phyloP scores from a whole-genome alignment of 2,797 vertebrate genomes.

The Percopsis omiscomaycus region DNA sequence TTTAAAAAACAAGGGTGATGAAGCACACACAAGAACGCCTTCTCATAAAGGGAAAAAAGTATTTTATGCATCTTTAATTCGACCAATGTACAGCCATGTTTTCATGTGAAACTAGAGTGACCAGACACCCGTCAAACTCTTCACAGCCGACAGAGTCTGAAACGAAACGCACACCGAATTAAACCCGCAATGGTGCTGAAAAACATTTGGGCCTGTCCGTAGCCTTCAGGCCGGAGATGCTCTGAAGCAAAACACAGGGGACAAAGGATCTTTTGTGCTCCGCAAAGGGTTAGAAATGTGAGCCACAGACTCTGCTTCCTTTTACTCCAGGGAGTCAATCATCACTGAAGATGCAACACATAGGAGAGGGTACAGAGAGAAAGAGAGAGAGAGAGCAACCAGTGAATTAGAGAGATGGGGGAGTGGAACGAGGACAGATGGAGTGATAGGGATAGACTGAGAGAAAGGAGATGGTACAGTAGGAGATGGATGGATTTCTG shows the following conservation, averaged over 20 bases:
- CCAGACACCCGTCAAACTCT: conserved; percentile 32
- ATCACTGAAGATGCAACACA: conserved; percentile 65
- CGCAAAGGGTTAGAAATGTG: conserved; percentile 74
- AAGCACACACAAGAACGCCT: neutral
- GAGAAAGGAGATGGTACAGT: conserved; percentile 10
- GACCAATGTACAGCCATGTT: conserved; percentile 17
- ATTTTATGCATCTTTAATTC: no score
- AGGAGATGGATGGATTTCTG: conserved; percentile 1
- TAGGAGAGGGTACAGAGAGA: conserved; percentile 10
- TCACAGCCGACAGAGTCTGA: conserved; percentile 39
- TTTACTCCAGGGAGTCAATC: conserved; percentile 78
- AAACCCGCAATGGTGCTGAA: conserved; percentile 72
- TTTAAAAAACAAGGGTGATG: neutral
- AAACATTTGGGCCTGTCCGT: conserved; percentile 67
- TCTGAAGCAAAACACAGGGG: conserved; percentile 67
- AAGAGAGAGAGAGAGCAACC: conserved; percentile 3
- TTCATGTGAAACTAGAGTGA: conserved; percentile 39
- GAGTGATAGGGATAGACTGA: neutral
- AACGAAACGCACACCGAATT: conserved; percentile 65
- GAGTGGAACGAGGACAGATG: neutral
- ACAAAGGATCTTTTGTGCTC: conserved; percentile 77
- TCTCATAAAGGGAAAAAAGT: neutral
- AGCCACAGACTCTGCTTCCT: conserved; percentile 67
- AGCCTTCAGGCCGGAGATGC: conserved; percentile 62
- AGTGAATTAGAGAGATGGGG: neutral